Evolutionary conservation across 2,888 invertebrate species (phyloP).

Genomic region (Xylophagus ater): DNA sequence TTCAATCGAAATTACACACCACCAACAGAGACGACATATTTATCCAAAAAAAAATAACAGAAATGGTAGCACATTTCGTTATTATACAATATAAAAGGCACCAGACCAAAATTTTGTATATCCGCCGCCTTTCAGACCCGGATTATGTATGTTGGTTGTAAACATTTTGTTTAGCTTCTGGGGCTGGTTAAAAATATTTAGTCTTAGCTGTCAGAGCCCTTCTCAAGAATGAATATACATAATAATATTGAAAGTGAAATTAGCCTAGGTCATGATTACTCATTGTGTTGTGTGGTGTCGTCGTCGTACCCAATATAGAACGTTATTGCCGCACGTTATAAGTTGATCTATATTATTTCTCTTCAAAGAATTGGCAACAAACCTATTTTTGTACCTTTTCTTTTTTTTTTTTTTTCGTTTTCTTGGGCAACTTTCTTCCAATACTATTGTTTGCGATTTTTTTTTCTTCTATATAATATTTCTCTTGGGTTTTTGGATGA

Average conservation of each 20-base stretch:
- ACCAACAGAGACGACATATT: no score
- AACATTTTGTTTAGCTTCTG: not conserved
- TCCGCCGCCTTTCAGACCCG: not conserved
- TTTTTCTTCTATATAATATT: no score
- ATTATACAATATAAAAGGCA: no score
- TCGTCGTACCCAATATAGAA: constrained; percentile 1
- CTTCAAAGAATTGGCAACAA: constrained; percentile 7
- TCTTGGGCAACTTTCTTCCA: not conserved
- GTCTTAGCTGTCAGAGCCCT: constrained; percentile 4
- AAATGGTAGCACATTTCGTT: no score
- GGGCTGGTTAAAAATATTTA: constrained; percentile 1
- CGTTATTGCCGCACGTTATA: constrained; percentile 4
- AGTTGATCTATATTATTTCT: constrained; percentile 8
- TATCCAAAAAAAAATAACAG: no score
- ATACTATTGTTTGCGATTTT: no score
- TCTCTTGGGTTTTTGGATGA: no score
- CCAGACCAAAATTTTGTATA: no score
- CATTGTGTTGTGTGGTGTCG: constrained; percentile 6
- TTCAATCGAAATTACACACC: no score
- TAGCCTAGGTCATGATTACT: constrained; percentile 12
- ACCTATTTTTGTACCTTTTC: constrained; percentile 1
- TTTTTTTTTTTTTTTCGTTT: constrained; percentile 4
- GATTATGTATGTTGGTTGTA: not conserved
- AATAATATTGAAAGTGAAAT: constrained; percentile 9
- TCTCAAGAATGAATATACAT: constrained; percentile 5